phyloP scores from a whole-genome alignment of 2,888 invertebrate genomes.

The Sussaba pulchella region DNA sequence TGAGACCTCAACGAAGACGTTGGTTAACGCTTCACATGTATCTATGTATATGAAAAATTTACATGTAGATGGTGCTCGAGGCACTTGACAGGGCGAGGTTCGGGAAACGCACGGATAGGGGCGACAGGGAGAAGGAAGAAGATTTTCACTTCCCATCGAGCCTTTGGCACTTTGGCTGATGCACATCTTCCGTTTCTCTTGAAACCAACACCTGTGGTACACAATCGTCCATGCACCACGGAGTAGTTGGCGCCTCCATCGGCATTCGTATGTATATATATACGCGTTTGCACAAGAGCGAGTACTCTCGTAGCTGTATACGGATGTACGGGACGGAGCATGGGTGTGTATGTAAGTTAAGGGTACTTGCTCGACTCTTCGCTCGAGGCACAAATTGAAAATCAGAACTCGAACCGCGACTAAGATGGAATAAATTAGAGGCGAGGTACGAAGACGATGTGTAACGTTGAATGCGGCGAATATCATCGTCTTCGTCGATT shows the following conservation, averaged over 20 bases:
- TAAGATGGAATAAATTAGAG: slow-evolving; percentile 82
- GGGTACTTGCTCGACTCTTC: slow-evolving; percentile 64
- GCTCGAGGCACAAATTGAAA: slow-evolving; percentile 78
- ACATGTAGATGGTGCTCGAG: slow-evolving; percentile 83
- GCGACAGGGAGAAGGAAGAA: no score
- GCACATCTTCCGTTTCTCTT: slow-evolving; percentile 1
- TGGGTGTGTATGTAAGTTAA: slow-evolving; percentile 17
- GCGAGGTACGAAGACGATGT: slow-evolving; percentile 48
- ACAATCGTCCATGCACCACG: slow-evolving; percentile 22
- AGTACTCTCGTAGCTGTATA: slow-evolving; percentile 17
- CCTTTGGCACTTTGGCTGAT: slow-evolving; percentile 5
- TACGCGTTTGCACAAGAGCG: slow-evolving; percentile 17
- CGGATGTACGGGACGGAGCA: background rate
- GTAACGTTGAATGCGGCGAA: slow-evolving; percentile 14
- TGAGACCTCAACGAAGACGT: slow-evolving; percentile 65
- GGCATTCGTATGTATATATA: no score
- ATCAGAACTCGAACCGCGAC: slow-evolving; percentile 77
- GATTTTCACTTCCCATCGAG: slow-evolving; percentile 51
- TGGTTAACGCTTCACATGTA: slow-evolving; percentile 32
- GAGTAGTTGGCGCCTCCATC: background rate
- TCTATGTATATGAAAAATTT: slow-evolving; percentile 80
- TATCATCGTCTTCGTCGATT: slow-evolving; percentile 19
- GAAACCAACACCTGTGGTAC: slow-evolving; percentile 42
- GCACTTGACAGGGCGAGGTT: slow-evolving; percentile 68
- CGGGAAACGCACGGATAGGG: slow-evolving; percentile 16